Evolutionary conservation across 2,888 invertebrate species (phyloP).

Genomic region (Saturnia japonica): DNA sequence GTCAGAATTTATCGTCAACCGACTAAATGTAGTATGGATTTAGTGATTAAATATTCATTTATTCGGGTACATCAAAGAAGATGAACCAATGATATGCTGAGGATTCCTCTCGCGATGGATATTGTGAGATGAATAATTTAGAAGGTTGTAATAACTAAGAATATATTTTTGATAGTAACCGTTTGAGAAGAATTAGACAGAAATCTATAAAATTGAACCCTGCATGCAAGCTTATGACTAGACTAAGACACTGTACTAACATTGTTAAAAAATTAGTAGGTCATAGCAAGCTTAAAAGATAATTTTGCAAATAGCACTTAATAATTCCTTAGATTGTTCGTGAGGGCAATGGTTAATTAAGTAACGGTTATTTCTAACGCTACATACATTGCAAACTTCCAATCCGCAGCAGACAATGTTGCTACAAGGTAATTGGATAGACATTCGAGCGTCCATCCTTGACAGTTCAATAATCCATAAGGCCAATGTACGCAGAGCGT

Average conservation of each 20-base stretch:
- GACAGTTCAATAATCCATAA: conserved; percentile 15
- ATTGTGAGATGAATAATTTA: conserved; percentile 8
- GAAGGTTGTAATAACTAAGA: conserved; percentile 8
- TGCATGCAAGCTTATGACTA: no score
- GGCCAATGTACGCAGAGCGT: conserved; percentile 8
- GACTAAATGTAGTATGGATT: background rate
- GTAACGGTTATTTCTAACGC: conserved; percentile 2
- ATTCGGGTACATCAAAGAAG: conserved; percentile 38
- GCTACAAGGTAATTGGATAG: conserved; percentile 14
- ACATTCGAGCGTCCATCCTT: conserved; percentile 12
- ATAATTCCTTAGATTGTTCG: conserved; percentile 1
- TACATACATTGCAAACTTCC: conserved; percentile 10
- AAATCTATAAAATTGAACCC: background rate
- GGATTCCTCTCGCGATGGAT: background rate
- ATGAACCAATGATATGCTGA: conserved; percentile 11
- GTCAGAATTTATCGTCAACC: conserved; percentile 14
- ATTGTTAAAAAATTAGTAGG: no score
- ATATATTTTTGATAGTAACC: background rate
- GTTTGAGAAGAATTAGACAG: background rate
- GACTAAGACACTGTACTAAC: no score
- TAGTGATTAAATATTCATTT: conserved; percentile 43
- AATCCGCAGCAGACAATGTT: conserved; percentile 6
- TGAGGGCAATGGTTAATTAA: background rate
- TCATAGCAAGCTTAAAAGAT: no score
- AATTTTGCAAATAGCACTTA: background rate